Base-by-base conservation (phyloP, 2,888 invertebrate genomes). In the Acanthosoma haemorrhoidale region DNA sequence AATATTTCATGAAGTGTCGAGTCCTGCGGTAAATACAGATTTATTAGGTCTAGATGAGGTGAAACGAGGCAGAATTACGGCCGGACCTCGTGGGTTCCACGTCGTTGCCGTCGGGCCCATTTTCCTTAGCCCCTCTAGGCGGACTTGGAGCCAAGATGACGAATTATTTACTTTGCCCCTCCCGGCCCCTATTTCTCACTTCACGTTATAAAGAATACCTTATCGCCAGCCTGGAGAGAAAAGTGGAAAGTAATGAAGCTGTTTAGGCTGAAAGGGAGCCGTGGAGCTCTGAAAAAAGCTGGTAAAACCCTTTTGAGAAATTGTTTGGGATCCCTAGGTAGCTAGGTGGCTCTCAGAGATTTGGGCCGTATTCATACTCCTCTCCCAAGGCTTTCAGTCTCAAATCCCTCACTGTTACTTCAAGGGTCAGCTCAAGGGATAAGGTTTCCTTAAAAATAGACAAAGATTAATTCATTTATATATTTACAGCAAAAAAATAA, bases 261-360 rank as follows among this genome's bases (percentile, higher is more conserved):
- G 51, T 13, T 25, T 25, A 25, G 51, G 2, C 51, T 51, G 29
- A 51, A 51, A 51, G 51, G 51, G 13, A 25, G 25, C 6, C n/a
- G 25, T 5, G 25, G 11, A 51, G 25, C 8, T n/a, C n/a, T n/a
- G n/a, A n/a, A n/a, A n/a, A n/a, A n/a, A n/a, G n/a, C n/a, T n/a
- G n/a, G n/a, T 51, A 51, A 51, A 51, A 51, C 21, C 51, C 51
- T 51, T n/a, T 51, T 51, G 21, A 51, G 51, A 51, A 51, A 51
- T 25, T 51, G 51, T 51, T 51, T 25, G 51, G 51, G 5, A 5
- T 11, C 25, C 5, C 51, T 51, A 21, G 1, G 13, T 25, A 21
- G 25, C 25, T 21, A 21, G 43, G 21, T 25, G 51, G 5, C 51
- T 51, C 29, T n/a, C 51, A n/a, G n/a, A n/a, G n/a, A n/a, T n/a